A percentile compares a stretch with the other conserved stretches of the same genome.
phyloP scores from a whole-genome alignment of 2,888 invertebrate genomes.

The Orthosia incerta region DNA sequence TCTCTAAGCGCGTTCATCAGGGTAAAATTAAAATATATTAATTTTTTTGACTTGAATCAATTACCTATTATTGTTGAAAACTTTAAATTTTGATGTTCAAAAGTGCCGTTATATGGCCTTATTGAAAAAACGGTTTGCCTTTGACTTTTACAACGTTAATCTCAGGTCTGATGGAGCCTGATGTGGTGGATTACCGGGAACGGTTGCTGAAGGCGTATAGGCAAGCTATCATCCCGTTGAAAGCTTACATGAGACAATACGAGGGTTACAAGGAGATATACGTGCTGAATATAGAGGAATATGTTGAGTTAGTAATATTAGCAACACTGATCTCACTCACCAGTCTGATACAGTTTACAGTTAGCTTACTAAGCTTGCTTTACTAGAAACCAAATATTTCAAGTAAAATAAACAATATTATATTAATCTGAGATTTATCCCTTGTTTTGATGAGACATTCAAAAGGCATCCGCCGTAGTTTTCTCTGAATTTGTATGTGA shows the following conservation, averaged over 20 bases:
- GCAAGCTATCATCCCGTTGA: constrained; percentile 93
- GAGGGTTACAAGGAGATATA: constrained; percentile 92
- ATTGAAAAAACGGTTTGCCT: too few species aligned
- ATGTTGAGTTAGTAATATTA: constrained; percentile 92
- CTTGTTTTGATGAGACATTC: too few species aligned
- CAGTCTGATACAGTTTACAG: neutral
- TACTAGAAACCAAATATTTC: neutral
- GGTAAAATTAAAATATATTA: too few species aligned
- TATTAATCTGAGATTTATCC: too few species aligned
- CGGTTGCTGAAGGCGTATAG: constrained; percentile 92
- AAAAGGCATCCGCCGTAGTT: too few species aligned
- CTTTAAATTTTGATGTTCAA: too few species aligned
- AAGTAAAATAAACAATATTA: neutral
- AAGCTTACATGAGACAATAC: constrained; percentile 94
- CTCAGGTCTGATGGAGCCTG: constrained; percentile 85
- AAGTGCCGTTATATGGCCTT: too few species aligned
- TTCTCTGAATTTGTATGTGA: too few species aligned
- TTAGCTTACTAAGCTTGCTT: neutral
- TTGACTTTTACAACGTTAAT: neutral
- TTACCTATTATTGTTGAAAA: too few species aligned
- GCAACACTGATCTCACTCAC: neutral
- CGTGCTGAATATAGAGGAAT: constrained; percentile 92
- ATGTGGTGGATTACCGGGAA: constrained; percentile 89
- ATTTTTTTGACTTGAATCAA: too few species aligned
- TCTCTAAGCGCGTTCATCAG: neutral